phyloP scores from a whole-genome alignment of 2,797 vertebrate genomes.

The Cottoperca gobio region DNA sequence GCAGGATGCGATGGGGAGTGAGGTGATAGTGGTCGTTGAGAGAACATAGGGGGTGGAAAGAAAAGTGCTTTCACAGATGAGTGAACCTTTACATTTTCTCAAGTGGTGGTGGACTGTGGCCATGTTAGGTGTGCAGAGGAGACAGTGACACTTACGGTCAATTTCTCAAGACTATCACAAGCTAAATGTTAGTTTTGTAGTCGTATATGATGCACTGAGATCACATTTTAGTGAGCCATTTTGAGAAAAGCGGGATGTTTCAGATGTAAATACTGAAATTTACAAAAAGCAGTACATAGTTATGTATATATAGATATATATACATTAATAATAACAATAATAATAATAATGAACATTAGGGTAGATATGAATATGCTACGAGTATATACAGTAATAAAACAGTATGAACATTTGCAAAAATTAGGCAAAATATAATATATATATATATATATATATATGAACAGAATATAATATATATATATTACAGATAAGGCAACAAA shows the following conservation, averaged over 20 bases:
- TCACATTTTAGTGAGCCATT: background rate
- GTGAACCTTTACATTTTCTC: constrained; percentile 5
- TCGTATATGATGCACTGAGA: background rate
- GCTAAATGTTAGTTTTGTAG: background rate
- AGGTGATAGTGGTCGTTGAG: background rate
- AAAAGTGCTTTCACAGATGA: too few relatives aligned
- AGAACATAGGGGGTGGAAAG: too few relatives aligned
- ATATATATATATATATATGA: too few relatives aligned
- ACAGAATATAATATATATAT: too few relatives aligned
- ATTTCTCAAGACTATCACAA: background rate
- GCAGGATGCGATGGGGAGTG: background rate
- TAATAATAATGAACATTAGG: background rate
- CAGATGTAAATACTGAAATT: background rate
- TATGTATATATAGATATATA: background rate
- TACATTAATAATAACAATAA: too few relatives aligned
- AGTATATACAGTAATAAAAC: too few relatives aligned
- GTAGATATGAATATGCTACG: background rate
- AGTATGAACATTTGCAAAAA: background rate
- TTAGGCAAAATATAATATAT: too few relatives aligned
- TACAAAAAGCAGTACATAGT: background rate
- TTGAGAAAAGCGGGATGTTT: background rate
- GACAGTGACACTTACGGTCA: background rate
- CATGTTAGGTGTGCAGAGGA: background rate
- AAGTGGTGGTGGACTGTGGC: constrained; percentile 26
- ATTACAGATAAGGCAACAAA: background rate